These are phyloP conservation scores for Exephanes ischioxanthus DNA, from an alignment of 2,888 invertebrate species.

Conservation along the genomic window DNA sequence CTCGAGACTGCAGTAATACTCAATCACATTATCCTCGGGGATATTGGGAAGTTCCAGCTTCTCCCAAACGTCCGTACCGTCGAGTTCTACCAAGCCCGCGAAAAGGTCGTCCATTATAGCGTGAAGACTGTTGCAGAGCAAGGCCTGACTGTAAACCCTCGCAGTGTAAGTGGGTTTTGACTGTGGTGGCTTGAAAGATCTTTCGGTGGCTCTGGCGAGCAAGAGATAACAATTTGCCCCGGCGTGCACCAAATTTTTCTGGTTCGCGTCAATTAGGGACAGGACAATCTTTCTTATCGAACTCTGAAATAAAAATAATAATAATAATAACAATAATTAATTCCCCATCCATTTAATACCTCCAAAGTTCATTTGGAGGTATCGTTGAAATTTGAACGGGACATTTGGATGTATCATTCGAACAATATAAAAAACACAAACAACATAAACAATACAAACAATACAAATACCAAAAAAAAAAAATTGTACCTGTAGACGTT, in stretches of 20 bases:
- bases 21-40: constrained; percentile 74
- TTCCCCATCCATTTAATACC: neutral
- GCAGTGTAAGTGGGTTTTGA: constrained; percentile 72
- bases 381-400: too few relatives aligned
- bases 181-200: constrained; percentile 77
- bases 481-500: constrained; percentile 77
- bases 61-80: constrained; percentile 71
- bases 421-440: too few relatives aligned
- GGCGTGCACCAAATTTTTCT: constrained; percentile 74
- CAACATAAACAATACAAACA: too few relatives aligned
- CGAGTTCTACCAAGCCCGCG: constrained; percentile 74
- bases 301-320: constrained; percentile 71
- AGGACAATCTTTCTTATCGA: constrained; percentile 76
- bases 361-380: neutral
- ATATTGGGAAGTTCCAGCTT: constrained; percentile 77
- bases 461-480: too few relatives aligned
- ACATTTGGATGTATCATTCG: too few relatives aligned
- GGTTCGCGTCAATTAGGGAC: constrained; percentile 75
- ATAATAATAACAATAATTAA: constrained; percentile 8
- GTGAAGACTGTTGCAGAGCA: constrained; percentile 80
- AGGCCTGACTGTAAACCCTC: constrained; percentile 75
- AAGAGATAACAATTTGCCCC: constrained; percentile 80
- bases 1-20: constrained; percentile 76
- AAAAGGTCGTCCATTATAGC: constrained; percentile 80
- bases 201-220: constrained; percentile 77